Evolutionary conservation across 2,888 invertebrate genomes (phyloP), one percentile per base, ranked within the genome.

Genomic region (Tenthredo distinguenda): DNA sequence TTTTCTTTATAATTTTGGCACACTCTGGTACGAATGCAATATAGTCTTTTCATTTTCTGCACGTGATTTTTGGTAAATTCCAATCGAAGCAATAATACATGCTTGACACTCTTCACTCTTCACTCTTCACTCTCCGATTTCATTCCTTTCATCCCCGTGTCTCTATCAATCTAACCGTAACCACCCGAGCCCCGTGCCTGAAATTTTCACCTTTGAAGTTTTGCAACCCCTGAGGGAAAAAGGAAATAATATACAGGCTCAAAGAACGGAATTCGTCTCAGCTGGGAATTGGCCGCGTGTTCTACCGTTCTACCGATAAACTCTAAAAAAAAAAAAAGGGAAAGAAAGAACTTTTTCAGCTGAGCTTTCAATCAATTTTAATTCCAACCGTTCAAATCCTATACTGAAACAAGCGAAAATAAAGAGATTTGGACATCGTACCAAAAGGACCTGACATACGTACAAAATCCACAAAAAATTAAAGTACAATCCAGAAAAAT

Each of bases 161-260:
- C 79, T 62, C 58, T 26, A 81, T 18, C 79, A 37, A 81, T 81
- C 62, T 81, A 62, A 58, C 50, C 40, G 58, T 37, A 62, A 62
- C 79, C 79, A 50, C 40, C 62, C 79, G 58, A 58, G 21, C 62
- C 31, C 62, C 31, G 79, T 58, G 47, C 68, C 83, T 31, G 47
- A 68, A 83, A 83, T 83, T 83, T 71, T 83, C 83, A 83, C 83
- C 83, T 83, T 83, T 83, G 83, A 83, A 68, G 83, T 83, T 47
- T 65, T 47, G 18, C 58, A 58, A 40, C 62, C 58, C 58, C 79
- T 37, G 79, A n/a, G 62, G 79, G 37, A 10, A 81, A 81, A 21
- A 37, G 79, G 79, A 81, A 81, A 62, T 62, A 58, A 79, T 79
- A 81, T 37, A 81, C 79, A 62, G 37, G 37, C 26, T 81, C 62